Base-by-base conservation (phyloP, 2,888 invertebrate species). In the Axea sp. region DNA sequence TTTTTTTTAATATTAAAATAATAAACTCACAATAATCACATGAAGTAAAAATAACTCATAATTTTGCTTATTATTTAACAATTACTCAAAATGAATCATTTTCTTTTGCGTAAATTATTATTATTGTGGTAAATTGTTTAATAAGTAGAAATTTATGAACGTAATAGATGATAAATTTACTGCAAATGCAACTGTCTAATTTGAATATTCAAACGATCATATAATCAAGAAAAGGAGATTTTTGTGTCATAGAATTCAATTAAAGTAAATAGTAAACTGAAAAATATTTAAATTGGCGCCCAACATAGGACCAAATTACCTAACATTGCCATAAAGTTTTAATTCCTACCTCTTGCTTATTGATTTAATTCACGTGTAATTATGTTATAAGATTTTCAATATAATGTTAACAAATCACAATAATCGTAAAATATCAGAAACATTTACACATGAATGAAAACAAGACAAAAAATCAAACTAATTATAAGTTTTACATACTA, bases 241-340 rank as follows among this genome's bases (percentile, higher is more conserved):
- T n/a, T n/a, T n/a, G n/a, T n/a, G n/a, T n/a, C n/a, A n/a, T 24
- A 45, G 28, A 47, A 59, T 60, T 47, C 47, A 60, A 60, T 47
- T 47, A 60, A 47, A 47, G 8, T 28, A 60, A 60, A 47, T 24
- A 19, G 30, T 35, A 22, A 22, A 37, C 8, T 22, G 37, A 22
- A 47, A 60, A 60, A 37, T 37, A 37, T 60, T 33, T 35, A 57
- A 59, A 59, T 59, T 59, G 45, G 59, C 45, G 8, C 35, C 45
- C 45, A 59, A 45, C 45, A 17, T 43, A 28, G 28, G 26, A 26
- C 33, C 35, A 15, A 22, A 59, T 28, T 35, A 7, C 14, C 41
- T 8, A 7, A 17, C n/a, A 14, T 28, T 26, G 15, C 11, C 30
- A 8, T 41, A 17, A 41, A 57, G 11, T 14, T 35, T 31, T 41